Evolutionary conservation across 1,140 invertebrate species (phyloP), one percentile per base, ranked within the genome.

Genomic region (Harlomillsia oculata): DNA sequence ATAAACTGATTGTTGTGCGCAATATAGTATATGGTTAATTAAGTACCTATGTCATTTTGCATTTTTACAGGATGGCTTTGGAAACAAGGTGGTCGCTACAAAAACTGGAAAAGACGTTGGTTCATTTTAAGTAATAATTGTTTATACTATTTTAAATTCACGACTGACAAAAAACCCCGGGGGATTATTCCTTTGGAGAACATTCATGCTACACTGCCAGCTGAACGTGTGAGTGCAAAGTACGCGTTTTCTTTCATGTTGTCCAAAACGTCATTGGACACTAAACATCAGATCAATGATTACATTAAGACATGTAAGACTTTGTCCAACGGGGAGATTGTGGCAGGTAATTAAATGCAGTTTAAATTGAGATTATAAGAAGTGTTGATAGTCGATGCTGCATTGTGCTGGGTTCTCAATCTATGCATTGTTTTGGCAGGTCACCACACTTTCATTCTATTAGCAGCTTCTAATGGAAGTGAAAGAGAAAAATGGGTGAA

Each of bases 71-170:
- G 96, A 25, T 99, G 95, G 95, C 80, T 99, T 13, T 97, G 90
- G 88, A 99, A 99, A 73, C 60, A 59, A 53, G 54, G 86, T 69
- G 84, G 83, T 62, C 74, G 90, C 64, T 97, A 97, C 74, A 97
- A 96, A 74, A 93, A 85, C 67, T 98, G 95, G 95, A 97, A 97
- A 72, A 80, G 93, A 69, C 80, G 96, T 62, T 98, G 95, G 95
- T 99, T 99, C 72, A 97, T 99, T 67, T 77, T 99, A 43, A 98
- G 95, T 72, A 95, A 98, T 72, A 97, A 97, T 75, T 98, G 95
- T 76, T 77, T 99, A 26, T 99, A 98, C 73, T 99, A 99, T 75
- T 98, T 99, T 75, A 93, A 97, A 75, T 97, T 93, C 71, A 97
- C 93, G 50, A 97, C 92, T 37, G 95, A 98, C 72, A 97, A 97